Conservation (phyloP, 1,140 invertebrate species). For the Euura saliciscinereae region DNA sequence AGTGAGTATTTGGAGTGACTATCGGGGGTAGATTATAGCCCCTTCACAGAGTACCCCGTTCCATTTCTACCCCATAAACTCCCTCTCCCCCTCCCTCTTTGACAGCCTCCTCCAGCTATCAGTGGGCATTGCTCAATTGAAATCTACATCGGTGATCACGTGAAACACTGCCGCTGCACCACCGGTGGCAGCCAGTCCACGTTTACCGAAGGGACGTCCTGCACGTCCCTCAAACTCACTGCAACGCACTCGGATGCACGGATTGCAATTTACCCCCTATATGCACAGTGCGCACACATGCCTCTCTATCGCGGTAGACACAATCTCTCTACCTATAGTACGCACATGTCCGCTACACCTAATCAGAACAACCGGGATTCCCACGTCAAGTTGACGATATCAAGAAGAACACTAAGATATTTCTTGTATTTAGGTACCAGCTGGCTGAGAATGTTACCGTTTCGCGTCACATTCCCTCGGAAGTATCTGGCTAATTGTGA, state of each 20-base stretch:
- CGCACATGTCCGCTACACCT: too few species aligned
- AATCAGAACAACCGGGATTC: too few species aligned
- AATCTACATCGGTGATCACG: conserved; percentile 44
- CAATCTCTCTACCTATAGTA: too few species aligned
- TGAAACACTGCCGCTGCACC: conserved; percentile 22
- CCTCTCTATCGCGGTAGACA: too few species aligned
- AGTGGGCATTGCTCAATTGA: conserved; percentile 45
- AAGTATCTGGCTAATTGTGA: neutral
- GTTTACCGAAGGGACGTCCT: too few species aligned
- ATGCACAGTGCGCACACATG: too few species aligned
- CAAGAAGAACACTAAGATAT: too few species aligned
- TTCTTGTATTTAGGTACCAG: too few species aligned
- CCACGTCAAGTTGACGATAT: too few species aligned
- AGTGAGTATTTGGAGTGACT: neutral
- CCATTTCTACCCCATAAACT: neutral
- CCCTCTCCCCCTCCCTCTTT: neutral
- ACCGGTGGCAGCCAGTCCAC: neutral
- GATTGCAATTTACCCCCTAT: too few species aligned
- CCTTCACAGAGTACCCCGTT: neutral
- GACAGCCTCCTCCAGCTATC: conserved; percentile 32
- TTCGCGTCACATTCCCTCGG: neutral
- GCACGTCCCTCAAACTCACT: conserved; percentile 13
- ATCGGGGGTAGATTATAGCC: conserved; percentile 3
- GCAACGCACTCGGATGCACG: neutral
- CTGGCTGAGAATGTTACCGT: too few species aligned